Base-by-base conservation (phyloP, 1,140 invertebrate genomes). In the Oreohelix idahoensis region DNA sequence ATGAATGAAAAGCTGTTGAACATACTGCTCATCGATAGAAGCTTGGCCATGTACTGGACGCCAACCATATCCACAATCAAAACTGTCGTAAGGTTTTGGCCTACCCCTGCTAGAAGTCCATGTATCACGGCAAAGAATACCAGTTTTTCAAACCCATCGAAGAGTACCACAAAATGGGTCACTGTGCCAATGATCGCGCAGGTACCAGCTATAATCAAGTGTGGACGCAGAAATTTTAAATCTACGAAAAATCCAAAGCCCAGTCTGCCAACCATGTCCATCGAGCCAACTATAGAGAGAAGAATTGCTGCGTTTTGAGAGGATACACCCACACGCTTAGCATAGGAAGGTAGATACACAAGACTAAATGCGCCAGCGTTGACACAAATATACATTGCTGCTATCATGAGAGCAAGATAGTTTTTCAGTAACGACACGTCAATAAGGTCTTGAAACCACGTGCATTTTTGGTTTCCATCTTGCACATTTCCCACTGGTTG, bases 291-390 rank as follows among this genome's bases (percentile, higher is more conserved):
- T 15, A 79, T 66, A 13, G 77, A 66, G 10, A 79, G 77, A 0
- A 79, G 38, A 39, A 63, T 63, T 1, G 77, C 53, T 38, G 77
- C 77, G 13, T 66, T 79, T n/a, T 38, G 38, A 29, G 77, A 53
- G 4, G 51, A 36, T 1, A 79, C 39, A n/a, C 77, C 77, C 53
- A 66, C 51, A 26, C 36, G 11, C 15, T n/a, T 36, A n/a, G 77
- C 77, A 29, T 63, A 66, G 23, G 77, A 66, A 26, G 77, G 77
- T n/a, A 79, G 20, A 35, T 79, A 79, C 2, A 79, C 53, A 35
- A 66, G 4, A 35, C 42, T 38, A 35, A 66, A 49, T 36, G 5
- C 29, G 20, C 53, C 29, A 8, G 35, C 32, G 23, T 66, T 79
- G 0, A n/a, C 20, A 1, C 35, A 45, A 38, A 35, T 63, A 32